phyloP scores from a whole-genome alignment of 2,113 vertebrate genomes.

The Charadrius vociferus region DNA sequence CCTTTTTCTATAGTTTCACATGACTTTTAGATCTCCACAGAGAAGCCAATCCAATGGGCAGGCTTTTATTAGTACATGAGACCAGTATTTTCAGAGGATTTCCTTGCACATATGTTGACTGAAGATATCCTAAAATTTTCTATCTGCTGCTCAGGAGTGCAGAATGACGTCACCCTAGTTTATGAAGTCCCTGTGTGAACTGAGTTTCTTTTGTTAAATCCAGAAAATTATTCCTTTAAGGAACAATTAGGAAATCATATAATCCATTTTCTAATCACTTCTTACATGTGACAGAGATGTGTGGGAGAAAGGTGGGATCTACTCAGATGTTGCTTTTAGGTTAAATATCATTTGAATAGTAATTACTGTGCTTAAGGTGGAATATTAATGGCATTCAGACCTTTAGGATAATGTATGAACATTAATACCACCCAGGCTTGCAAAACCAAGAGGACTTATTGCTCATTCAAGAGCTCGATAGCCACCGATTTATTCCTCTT shows the following conservation, averaged over 20 bases:
- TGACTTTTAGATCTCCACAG: neutral
- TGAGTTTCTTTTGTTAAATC: neutral
- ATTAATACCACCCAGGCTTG: neutral
- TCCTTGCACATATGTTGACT: neutral
- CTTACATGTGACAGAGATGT: neutral
- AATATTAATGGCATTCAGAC: neutral
- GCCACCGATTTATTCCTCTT: neutral
- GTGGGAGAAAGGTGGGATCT: neutral
- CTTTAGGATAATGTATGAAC: neutral
- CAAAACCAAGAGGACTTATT: neutral
- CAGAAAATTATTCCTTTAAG: neutral
- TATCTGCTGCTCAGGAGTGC: neutral
- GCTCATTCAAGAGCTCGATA: neutral
- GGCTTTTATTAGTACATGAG: neutral
- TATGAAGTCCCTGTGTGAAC: neutral
- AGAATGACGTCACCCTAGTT: fast-evolving
- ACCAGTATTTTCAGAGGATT: neutral
- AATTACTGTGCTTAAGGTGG: neutral
- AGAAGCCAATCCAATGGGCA: neutral
- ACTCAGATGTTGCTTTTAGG: neutral
- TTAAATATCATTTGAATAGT: neutral
- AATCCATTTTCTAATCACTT: neutral
- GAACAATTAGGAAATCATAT: neutral
- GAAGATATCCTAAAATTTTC: neutral
- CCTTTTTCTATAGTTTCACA: neutral